phyloP scores from a whole-genome alignment of 2,888 invertebrate species.

The Drosophila mettleri region DNA sequence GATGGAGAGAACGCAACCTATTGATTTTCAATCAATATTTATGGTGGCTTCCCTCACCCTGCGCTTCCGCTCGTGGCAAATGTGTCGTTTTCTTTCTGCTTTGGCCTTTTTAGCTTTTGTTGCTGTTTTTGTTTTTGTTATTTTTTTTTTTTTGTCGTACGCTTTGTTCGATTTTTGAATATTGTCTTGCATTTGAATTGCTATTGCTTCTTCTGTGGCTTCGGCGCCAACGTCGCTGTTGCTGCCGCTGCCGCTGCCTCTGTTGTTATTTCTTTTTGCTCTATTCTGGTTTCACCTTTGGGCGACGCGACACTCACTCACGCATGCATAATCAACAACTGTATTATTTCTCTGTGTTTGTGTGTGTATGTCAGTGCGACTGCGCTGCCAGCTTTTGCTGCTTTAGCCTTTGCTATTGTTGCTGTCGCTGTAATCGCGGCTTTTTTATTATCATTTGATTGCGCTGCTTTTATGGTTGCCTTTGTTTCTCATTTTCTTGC shows the following conservation, averaged over 20 bases:
- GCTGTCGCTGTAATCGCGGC: constrained; percentile 62
- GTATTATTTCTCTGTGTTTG: constrained; percentile 14
- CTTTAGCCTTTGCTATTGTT: constrained; percentile 18
- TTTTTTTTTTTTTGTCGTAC: constrained; percentile 30
- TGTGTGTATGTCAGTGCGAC: constrained; percentile 29
- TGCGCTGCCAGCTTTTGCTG: constrained; percentile 33
- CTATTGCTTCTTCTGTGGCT: constrained; percentile 73
- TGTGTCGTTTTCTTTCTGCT: constrained; percentile 43
- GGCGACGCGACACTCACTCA: constrained; percentile 59
- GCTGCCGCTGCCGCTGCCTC: constrained; percentile 11
- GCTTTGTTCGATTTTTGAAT: constrained; percentile 71
- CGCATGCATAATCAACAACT: constrained; percentile 75
- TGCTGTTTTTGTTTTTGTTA: neutral
- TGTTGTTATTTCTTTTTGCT: constrained; percentile 28
- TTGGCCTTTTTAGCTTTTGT: constrained; percentile 28
- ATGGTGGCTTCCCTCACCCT: constrained; percentile 41
- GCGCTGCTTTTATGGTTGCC: constrained; percentile 73
- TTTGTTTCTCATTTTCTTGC: constrained; percentile 53
- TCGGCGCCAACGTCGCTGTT: constrained; percentile 30
- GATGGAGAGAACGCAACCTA: constrained; percentile 52
- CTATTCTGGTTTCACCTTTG: constrained; percentile 72
- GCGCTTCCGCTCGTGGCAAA: constrained; percentile 27
- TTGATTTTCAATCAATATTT: constrained; percentile 78
- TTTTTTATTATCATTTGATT: constrained; percentile 81
- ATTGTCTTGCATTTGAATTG: constrained; percentile 82